Conservation (phyloP, 1,140 invertebrate species). For the Tetramorium parvispinum region DNA sequence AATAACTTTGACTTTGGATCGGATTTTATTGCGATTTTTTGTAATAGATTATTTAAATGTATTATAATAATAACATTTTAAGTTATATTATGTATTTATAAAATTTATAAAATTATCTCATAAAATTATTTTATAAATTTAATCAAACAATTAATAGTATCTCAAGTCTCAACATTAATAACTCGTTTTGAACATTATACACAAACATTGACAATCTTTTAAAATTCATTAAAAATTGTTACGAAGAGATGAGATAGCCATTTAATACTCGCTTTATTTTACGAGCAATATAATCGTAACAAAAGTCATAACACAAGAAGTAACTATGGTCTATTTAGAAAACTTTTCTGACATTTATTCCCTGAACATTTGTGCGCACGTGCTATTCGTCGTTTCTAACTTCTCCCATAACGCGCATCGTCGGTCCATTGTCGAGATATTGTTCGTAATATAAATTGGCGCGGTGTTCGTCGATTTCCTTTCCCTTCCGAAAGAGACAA, state of each 20-base stretch:
- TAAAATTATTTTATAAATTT: background rate
- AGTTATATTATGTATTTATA: background rate
- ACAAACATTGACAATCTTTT: background rate
- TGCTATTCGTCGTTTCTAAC: slow-evolving; percentile 51
- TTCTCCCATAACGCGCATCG: slow-evolving; percentile 48
- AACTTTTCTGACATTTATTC: slow-evolving; percentile 56
- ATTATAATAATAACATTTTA: background rate
- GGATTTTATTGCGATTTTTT: background rate
- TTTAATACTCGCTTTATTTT: slow-evolving; percentile 22
- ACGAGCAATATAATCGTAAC: slow-evolving; percentile 37
- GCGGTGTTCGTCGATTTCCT: slow-evolving; percentile 12
- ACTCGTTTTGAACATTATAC: background rate
- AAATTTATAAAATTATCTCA: slow-evolving; percentile 10
- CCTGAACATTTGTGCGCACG: slow-evolving; percentile 45
- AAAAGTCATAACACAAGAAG: slow-evolving; percentile 15
- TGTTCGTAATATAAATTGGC: slow-evolving; percentile 39
- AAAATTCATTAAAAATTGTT: slow-evolving; percentile 7
- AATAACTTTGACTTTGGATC: background rate
- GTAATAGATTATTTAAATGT: background rate
- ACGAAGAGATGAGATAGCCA: background rate
- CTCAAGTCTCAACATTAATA: background rate
- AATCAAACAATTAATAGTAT: background rate
- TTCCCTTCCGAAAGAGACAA: background rate
- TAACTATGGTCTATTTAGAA: slow-evolving; percentile 27
- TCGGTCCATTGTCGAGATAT: slow-evolving; percentile 44